These are phyloP conservation scores for Thaleichthys pacificus DNA, from an alignment of 2,797 vertebrate genomes.

Conservation along the genomic window DNA sequence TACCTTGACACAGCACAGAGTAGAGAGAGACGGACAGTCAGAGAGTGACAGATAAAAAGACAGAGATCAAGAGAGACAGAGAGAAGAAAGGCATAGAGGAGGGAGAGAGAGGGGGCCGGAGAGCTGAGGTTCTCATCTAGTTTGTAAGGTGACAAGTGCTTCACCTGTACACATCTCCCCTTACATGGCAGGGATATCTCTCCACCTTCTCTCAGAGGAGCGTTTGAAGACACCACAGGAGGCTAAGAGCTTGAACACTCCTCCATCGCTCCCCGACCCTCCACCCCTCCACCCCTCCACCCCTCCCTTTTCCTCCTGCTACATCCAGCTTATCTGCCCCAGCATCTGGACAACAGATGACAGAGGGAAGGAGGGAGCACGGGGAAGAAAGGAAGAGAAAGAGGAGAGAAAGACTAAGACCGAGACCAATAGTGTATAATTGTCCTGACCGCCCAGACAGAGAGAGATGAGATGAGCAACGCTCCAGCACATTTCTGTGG, in stretches of 20 bases:
- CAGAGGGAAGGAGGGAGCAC: background rate
- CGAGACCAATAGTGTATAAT: background rate
- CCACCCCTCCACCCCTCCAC: no score
- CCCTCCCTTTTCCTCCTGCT: background rate
- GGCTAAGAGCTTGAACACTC: background rate
- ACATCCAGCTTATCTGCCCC: background rate
- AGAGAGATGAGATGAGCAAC: conserved; percentile 7
- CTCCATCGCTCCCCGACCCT: background rate
- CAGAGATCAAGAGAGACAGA: background rate
- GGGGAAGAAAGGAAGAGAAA: background rate
- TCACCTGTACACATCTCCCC: no score
- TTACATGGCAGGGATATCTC: background rate
- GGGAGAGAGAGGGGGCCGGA: background rate
- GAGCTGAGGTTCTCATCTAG: background rate
- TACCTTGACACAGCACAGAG: background rate
- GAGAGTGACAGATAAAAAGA: background rate
- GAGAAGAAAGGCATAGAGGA: background rate
- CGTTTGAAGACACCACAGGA: background rate
- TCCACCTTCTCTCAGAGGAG: no score
- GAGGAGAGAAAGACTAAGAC: background rate
- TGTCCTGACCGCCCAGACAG: conserved; percentile 8
- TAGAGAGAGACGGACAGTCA: background rate
- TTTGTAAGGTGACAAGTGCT: background rate
- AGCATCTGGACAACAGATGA: background rate
- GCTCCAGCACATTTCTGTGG: background rate